phyloP scores from a whole-genome alignment of 2,888 invertebrate genomes.

The Sipha maydis region DNA sequence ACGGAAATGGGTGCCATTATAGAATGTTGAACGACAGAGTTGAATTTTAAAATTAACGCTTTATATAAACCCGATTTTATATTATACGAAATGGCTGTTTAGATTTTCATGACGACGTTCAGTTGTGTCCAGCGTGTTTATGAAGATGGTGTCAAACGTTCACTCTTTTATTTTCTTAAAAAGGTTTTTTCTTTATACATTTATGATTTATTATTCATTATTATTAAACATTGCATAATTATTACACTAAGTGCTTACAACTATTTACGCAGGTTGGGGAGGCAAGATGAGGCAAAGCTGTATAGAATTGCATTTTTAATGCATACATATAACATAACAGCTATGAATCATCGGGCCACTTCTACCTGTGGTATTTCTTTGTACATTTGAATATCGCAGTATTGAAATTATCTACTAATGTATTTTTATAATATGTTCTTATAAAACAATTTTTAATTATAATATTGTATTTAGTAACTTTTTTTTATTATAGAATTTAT shows the following conservation, averaged over 20 bases:
- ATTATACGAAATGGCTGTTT: slow-evolving; percentile 39
- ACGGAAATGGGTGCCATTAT: slow-evolving; percentile 61
- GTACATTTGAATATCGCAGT: not conserved
- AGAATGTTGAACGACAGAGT: slow-evolving; percentile 57
- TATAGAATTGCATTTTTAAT: slow-evolving; percentile 11
- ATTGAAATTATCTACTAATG: not conserved
- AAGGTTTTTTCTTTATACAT: not conserved
- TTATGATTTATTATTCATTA: not conserved
- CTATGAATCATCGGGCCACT: slow-evolving; percentile 60
- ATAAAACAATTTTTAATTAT: not conserved
- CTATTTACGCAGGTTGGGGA: slow-evolving; percentile 34
- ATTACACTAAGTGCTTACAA: not conserved
- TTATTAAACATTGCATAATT: not conserved
- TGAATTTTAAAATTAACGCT: slow-evolving; percentile 62
- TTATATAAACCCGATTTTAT: slow-evolving; percentile 51
- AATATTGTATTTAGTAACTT: not conserved
- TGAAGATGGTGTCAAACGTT: not conserved
- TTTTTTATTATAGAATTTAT: not conserved
- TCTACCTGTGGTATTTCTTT: slow-evolving; percentile 39
- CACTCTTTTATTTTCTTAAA: not conserved
- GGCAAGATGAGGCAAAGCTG: slow-evolving; percentile 62
- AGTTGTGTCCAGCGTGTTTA: slow-evolving; percentile 35
- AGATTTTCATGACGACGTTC: slow-evolving; percentile 36
- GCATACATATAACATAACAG: slow-evolving; percentile 46
- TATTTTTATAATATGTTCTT: not conserved